These are phyloP conservation scores for Thamnaconus septentrionalis DNA, from an alignment of 2,113 vertebrate species.

Conservation along the genomic window DNA sequence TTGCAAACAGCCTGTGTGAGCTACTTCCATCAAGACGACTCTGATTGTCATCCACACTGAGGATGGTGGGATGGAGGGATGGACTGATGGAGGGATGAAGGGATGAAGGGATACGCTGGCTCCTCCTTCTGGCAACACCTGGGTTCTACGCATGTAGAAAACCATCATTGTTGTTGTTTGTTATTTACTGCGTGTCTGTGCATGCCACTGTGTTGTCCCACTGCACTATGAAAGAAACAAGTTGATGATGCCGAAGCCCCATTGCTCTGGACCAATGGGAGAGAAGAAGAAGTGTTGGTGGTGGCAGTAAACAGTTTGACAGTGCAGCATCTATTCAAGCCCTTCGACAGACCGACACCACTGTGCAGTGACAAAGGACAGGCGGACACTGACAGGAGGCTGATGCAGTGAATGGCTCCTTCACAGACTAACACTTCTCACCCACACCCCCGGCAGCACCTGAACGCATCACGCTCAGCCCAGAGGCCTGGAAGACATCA, in stretches of 20 bases:
- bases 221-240: neutral
- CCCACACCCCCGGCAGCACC: neutral
- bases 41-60: slow-evolving; percentile 20
- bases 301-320: slow-evolving; percentile 9
- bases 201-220: slow-evolving; percentile 7
- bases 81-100: too few species aligned
- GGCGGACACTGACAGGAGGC: too few species aligned
- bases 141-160: slow-evolving; percentile 1
- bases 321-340: slow-evolving; percentile 16
- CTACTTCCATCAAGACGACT: slow-evolving; percentile 36
- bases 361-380: too few species aligned
- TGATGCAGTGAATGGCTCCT: too few species aligned
- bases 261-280: too few species aligned
- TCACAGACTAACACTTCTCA: too few species aligned
- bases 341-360: neutral
- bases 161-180: too few species aligned
- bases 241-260: too few species aligned
- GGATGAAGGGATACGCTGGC: neutral
- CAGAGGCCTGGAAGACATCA: slow-evolving; percentile 10
- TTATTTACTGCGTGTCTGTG: too few species aligned
- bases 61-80: slow-evolving; percentile 22
- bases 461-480: neutral
- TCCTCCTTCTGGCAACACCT: slow-evolving; percentile 8
- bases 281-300: too few species aligned
- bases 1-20: slow-evolving; percentile 7